These are phyloP conservation scores for Drosophila guanche DNA, from an alignment of 1,140 invertebrate genomes.

Conservation along the genomic window DNA sequence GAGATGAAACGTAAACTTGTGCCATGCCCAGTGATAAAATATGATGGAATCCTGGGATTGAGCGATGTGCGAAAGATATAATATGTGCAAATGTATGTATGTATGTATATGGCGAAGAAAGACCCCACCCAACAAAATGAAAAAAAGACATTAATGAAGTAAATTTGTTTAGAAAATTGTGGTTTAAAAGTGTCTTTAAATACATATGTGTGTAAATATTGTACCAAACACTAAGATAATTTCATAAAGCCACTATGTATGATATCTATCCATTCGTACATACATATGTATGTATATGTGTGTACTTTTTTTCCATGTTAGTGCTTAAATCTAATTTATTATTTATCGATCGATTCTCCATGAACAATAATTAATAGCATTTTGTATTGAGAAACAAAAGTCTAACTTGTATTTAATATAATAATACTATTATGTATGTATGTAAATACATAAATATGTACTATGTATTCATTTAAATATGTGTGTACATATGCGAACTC, in stretches of 20 bases:
- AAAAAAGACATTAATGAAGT: constrained; percentile 28
- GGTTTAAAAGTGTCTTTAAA: constrained; percentile 42
- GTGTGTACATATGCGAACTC: constrained; percentile 1
- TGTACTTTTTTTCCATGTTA: constrained; percentile 66
- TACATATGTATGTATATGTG: constrained; percentile 60
- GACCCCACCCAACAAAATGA: constrained; percentile 32
- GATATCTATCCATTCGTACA: constrained; percentile 25
- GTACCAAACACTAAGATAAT: constrained; percentile 17
- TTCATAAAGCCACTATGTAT: constrained; percentile 2
- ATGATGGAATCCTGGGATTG: constrained; percentile 20
- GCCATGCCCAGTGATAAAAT: constrained; percentile 47
- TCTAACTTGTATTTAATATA: constrained; percentile 36
- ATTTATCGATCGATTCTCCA: constrained; percentile 28
- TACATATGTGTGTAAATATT: not conserved
- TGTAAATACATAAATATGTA: constrained; percentile 24
- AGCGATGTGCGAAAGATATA: constrained; percentile 24
- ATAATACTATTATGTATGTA: constrained; percentile 14
- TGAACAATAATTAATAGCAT: constrained; percentile 26
- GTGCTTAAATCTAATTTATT: constrained; percentile 80
- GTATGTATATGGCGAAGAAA: not conserved
- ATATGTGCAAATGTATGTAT: constrained; percentile 13
- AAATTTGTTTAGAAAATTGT: constrained; percentile 44
- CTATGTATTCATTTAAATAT: constrained; percentile 3
- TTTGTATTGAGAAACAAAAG: constrained; percentile 38
- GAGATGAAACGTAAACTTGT: constrained; percentile 50